phyloP scores from a whole-genome alignment of 2,113 vertebrate genomes.

The Urocitellus parryii region DNA sequence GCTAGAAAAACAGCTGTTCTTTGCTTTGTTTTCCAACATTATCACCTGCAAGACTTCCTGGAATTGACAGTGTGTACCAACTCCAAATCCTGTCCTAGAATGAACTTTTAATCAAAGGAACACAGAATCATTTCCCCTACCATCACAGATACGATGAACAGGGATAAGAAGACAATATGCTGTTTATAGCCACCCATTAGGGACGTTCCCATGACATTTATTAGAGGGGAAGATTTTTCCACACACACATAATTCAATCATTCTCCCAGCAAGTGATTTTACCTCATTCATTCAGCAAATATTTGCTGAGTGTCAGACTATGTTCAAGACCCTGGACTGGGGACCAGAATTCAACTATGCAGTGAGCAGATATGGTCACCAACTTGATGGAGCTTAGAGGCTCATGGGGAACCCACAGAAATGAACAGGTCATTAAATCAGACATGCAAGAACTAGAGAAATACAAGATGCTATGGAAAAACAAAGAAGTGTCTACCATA shows the following conservation, averaged over 20 bases:
- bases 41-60: conserved; percentile 77
- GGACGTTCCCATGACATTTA: background rate
- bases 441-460: background rate
- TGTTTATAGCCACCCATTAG: background rate
- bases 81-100: conserved; percentile 71
- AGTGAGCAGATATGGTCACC: background rate
- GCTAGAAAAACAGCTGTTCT: conserved; percentile 56
- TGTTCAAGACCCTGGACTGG: background rate
- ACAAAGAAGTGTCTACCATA: background rate
- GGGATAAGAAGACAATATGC: conserved; percentile 52
- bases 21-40: conserved; percentile 67
- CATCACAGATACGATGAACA: background rate
- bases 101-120: conserved; percentile 70
- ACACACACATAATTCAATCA: background rate
- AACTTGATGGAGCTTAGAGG: background rate
- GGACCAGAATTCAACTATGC: background rate
- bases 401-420: background rate
- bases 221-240: background rate
- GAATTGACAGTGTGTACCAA: conserved; percentile 65
- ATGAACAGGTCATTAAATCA: background rate
- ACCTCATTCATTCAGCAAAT: background rate
- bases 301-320: background rate
- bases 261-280: background rate
- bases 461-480: background rate
- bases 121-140: conserved; percentile 58